phyloP scores from a whole-genome alignment of 2,888 invertebrate genomes.

The Idaea biselata region DNA sequence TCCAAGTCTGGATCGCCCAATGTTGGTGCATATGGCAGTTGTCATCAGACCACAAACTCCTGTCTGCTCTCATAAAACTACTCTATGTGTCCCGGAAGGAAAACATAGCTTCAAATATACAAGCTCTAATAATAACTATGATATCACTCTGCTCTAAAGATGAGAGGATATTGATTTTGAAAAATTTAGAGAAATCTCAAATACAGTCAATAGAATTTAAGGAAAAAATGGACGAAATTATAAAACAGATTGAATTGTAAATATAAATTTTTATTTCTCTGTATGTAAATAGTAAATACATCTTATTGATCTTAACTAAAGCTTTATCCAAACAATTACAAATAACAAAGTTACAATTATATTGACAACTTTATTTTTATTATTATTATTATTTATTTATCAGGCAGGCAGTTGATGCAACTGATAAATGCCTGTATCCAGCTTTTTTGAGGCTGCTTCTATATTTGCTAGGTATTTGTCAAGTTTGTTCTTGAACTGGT shows the following conservation, averaged over 20 bases:
- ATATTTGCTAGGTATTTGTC: too few species aligned
- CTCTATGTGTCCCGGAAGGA: constrained; percentile 53
- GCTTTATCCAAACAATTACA: background rate
- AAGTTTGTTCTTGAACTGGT: too few species aligned
- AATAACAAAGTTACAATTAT: too few species aligned
- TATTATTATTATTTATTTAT: too few species aligned
- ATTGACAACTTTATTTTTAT: too few species aligned
- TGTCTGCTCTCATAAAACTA: constrained; percentile 57
- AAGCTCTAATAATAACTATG: constrained; percentile 51
- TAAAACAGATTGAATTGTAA: constrained; percentile 34
- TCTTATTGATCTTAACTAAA: background rate
- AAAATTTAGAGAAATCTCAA: constrained; percentile 38
- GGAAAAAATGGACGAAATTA: constrained; percentile 46
- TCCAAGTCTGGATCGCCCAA: constrained; percentile 59
- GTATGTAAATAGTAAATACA: background rate
- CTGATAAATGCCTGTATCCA: too few species aligned
- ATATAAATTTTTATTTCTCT: constrained; percentile 10
- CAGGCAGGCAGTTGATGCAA: too few species aligned
- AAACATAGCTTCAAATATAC: constrained; percentile 37
- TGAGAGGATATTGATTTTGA: constrained; percentile 45
- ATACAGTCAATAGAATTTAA: constrained; percentile 39
- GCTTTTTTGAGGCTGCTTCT: too few species aligned
- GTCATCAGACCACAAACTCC: constrained; percentile 46
- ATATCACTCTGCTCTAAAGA: constrained; percentile 45
- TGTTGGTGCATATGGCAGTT: constrained; percentile 67